Evolutionary conservation across 1,140 invertebrate species (phyloP).

Genomic region (Cephus cinctus): DNA sequence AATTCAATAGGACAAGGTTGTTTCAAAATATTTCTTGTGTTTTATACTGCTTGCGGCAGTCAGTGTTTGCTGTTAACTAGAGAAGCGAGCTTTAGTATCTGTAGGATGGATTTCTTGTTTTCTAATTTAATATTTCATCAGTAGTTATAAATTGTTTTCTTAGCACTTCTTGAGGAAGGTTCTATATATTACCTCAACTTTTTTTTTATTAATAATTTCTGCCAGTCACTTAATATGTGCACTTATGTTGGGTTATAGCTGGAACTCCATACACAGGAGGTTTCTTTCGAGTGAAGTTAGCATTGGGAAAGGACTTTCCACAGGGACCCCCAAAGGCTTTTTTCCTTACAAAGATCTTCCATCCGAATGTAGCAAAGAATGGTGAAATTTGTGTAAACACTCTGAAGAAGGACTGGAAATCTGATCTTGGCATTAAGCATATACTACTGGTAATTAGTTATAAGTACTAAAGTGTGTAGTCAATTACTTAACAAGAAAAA

Average conservation of each 20-base stretch:
- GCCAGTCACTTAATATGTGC: too few species aligned
- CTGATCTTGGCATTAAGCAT: constrained; percentile 94
- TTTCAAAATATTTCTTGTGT: too few species aligned
- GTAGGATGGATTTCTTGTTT: too few species aligned
- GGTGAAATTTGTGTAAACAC: constrained; percentile 98
- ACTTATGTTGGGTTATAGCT: constrained; percentile 56
- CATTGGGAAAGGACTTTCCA: constrained; percentile 91
- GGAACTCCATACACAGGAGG: constrained; percentile 85
- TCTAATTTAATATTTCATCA: too few species aligned
- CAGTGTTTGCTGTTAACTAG: too few species aligned
- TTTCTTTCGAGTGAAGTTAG: constrained; percentile 85
- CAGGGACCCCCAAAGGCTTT: constrained; percentile 90
- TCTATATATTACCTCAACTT: too few species aligned
- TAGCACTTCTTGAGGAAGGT: too few species aligned
- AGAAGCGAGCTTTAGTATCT: too few species aligned
- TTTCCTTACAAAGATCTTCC: constrained; percentile 96
- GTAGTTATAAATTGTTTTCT: too few species aligned
- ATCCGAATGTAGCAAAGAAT: constrained; percentile 92
- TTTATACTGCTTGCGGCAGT: constrained; percentile 2
- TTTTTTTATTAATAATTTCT: too few species aligned
- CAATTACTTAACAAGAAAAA: too few species aligned
- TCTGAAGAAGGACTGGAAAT: constrained; percentile 95
- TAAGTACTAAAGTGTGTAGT: constrained; percentile 6
- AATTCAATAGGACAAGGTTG: too few species aligned
- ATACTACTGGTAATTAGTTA: constrained; percentile 74